phyloP scores from a whole-genome alignment of 1,140 invertebrate genomes.

The Caerostris darwini region DNA sequence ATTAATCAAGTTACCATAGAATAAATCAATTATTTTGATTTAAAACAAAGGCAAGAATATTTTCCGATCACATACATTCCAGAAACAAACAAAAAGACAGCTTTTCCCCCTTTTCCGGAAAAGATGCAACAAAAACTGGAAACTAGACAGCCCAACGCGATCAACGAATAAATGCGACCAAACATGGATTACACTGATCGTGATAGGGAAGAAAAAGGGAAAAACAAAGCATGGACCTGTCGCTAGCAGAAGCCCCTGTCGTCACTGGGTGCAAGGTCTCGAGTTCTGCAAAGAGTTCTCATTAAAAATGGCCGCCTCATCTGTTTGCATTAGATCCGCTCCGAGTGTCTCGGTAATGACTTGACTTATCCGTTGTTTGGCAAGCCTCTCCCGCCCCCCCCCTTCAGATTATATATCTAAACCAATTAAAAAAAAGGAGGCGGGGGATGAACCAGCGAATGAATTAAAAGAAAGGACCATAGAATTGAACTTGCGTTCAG shows the following conservation, averaged over 20 bases:
- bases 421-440: background rate
- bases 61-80: too few species aligned
- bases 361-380: conserved; percentile 29
- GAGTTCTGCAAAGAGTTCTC: conserved; percentile 57
- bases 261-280: conserved; percentile 41
- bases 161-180: conserved; percentile 34
- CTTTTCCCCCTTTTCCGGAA: too few species aligned
- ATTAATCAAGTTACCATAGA: too few species aligned
- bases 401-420: background rate
- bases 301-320: conserved; percentile 77
- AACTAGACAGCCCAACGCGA: background rate
- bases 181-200: conserved; percentile 35
- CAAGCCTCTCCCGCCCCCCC: background rate
- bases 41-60: too few species aligned
- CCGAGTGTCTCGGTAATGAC: conserved; percentile 67
- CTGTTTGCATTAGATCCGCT: conserved; percentile 73
- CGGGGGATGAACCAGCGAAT: background rate
- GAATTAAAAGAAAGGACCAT: background rate
- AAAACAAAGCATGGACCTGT: conserved; percentile 59
- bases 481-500: background rate
- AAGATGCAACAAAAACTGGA: background rate
- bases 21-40: too few species aligned
- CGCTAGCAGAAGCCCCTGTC: conserved; percentile 26
- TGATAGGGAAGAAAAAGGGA: conserved; percentile 5
- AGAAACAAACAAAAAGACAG: too few species aligned